Evolutionary conservation across 2,797 vertebrate genomes (phyloP).

Genomic region (Intellagama lesueurii): DNA sequence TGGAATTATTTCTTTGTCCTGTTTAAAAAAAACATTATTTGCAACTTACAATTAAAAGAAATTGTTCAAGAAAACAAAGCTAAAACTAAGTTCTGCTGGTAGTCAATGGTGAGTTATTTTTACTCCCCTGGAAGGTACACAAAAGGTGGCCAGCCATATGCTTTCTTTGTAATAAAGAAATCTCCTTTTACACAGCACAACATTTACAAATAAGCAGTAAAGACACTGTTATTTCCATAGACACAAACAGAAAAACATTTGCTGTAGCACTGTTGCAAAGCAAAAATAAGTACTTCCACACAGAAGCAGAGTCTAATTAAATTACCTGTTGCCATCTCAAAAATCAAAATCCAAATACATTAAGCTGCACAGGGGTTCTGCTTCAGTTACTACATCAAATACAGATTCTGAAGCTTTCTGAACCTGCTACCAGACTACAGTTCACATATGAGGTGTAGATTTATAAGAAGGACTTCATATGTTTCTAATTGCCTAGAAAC

Average conservation of each 20-base stretch:
- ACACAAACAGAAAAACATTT: conserved; percentile 51
- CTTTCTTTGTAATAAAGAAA: conserved; percentile 57
- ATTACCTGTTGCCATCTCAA: conserved; percentile 27
- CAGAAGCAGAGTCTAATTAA: conserved; percentile 45
- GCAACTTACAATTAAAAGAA: conserved; percentile 2
- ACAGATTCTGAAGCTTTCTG: conserved; percentile 14
- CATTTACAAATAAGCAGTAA: conserved; percentile 50
- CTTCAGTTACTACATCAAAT: conserved; percentile 37
- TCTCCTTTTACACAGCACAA: conserved; percentile 42
- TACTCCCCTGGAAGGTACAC: conserved; percentile 80
- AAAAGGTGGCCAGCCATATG: conserved; percentile 60
- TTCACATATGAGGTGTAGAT: not conserved
- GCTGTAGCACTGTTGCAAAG: conserved; percentile 68
- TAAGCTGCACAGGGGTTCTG: conserved; percentile 47
- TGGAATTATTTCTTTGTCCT: conserved; percentile 23
- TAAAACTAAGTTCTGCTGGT: not conserved
- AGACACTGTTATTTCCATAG: conserved; percentile 24
- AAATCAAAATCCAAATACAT: conserved; percentile 47
- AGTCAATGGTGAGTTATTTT: not conserved
- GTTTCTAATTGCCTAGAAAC: conserved; percentile 25
- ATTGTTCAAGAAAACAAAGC: not conserved
- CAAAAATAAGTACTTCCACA: conserved; percentile 63
- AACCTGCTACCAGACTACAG: not conserved
- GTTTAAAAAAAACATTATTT: conserved; percentile 19
- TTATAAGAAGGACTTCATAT: not conserved